These are phyloP conservation scores for Isichthys henryi DNA, from an alignment of 2,113 vertebrate species.

Conservation along the genomic window DNA sequence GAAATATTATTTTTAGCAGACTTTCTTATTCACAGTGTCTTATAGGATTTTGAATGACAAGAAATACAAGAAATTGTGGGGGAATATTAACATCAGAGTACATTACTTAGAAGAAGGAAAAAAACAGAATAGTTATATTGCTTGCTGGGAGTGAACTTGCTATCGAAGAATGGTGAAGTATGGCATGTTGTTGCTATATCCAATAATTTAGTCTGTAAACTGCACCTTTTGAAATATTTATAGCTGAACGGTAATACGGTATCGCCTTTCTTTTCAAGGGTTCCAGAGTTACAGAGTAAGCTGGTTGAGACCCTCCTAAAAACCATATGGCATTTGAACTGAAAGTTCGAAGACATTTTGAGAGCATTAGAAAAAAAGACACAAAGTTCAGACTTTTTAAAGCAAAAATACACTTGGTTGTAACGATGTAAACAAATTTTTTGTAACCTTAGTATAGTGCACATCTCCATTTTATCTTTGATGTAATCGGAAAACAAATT, in stretches of 20 bases:
- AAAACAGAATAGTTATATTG: background rate
- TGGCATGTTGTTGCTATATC: background rate
- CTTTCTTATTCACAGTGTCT: background rate
- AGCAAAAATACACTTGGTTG: background rate
- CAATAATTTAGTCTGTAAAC: background rate
- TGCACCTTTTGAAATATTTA: constrained; percentile 20
- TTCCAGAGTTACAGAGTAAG: background rate
- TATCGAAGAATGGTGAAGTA: background rate
- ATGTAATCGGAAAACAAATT: background rate
- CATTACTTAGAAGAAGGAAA: background rate
- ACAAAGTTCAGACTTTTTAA: background rate
- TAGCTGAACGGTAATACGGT: background rate
- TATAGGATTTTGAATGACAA: background rate
- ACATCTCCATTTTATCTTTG: background rate
- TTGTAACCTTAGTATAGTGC: background rate
- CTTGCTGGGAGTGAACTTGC: background rate
- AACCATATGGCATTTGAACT: constrained; percentile 4
- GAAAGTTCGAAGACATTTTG: background rate
- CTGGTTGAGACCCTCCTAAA: background rate
- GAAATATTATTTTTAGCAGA: background rate
- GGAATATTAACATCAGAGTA: background rate
- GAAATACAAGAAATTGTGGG: background rate
- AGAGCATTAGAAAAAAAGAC: background rate
- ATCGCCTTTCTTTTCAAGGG: constrained; percentile 9
- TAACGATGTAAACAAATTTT: background rate